Base-by-base conservation (phyloP, 2,113 vertebrate species). In the Sterrhoptilus dennistouni region DNA sequence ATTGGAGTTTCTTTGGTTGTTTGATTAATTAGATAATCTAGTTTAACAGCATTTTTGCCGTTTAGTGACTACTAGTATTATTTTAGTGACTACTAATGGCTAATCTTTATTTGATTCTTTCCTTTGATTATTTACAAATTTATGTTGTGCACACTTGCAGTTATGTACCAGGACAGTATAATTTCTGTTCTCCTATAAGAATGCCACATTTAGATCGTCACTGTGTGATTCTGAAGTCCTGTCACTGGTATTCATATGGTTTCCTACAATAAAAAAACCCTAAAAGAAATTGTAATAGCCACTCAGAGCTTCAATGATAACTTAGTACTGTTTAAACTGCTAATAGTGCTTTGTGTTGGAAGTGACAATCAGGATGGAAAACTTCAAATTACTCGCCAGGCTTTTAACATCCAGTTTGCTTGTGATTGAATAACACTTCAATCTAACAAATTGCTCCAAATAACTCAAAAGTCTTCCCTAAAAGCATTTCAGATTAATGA, bases 1-100 rank as follows among this genome's bases (percentile, higher is more conserved):
- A 47, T 38, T 31, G 7, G 0, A 0, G 4, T 27, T 57, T 47
- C 57, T 75, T 57, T 42, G 8, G 7, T 80, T 61, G 2, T 6
- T 53, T 38, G 2, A 31, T 56, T 61, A 42, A 70, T 42, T 75
- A 40, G 2, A 44, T 45, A 44, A 66, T 40, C 12, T 66, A 31
- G 2, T 66, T 66, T 52, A 75, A 52, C 12, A 53, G 0, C 2
- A 31, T 8, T 10, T 61, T 76, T 82, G 8, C 23, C 16, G 12
- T n/a, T 86, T 44, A 71, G 27, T 7, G 44, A 1, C 5, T 70
- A 42, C 31, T 61, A 33, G 38, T 38, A 38, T 38, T 38, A 38
- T 38, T n/a, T 86, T 44, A 71, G 27, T 7, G 44, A 1, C 5
- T 70, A 42, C 31, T 61, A 33, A 53, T 63, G 2, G 22, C 44